Evolutionary conservation across 2,888 invertebrate species (phyloP).

Genomic region (Idaea aversata): DNA sequence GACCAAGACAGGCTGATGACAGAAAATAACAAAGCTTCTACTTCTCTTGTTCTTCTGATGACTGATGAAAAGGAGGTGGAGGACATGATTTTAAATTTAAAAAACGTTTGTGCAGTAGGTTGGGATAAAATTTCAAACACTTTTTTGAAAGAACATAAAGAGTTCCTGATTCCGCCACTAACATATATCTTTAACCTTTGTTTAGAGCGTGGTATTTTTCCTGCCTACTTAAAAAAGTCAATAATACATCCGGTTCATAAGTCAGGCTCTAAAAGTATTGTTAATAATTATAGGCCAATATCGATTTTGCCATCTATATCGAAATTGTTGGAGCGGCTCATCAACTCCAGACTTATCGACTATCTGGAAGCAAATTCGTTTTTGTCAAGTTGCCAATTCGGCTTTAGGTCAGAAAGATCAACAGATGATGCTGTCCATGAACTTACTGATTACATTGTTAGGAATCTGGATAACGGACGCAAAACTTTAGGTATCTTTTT

Average conservation of each 20-base stretch:
- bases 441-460: constrained; percentile 9
- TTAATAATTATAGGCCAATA: constrained; percentile 18
- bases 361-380: constrained; percentile 15
- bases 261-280: constrained; percentile 8
- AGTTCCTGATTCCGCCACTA: background rate
- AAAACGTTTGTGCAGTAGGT: background rate
- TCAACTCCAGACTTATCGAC: constrained; percentile 14
- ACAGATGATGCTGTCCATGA: constrained; percentile 17
- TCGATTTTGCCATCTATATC: constrained; percentile 21
- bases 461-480: constrained; percentile 12
- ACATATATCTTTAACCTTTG: constrained; percentile 10
- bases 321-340: constrained; percentile 17
- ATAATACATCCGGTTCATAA: constrained; percentile 14
- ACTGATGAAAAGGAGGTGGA: background rate
- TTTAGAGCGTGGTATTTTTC: constrained; percentile 11
- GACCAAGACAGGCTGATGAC: background rate
- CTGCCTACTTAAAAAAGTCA: constrained; percentile 6
- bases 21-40: background rate
- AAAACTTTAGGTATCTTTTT: constrained; percentile 20
- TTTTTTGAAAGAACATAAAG: background rate
- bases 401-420: constrained; percentile 14
- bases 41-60: background rate
- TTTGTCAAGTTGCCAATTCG: constrained; percentile 14
- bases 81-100: background rate
- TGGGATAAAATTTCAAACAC: background rate